Evolutionary conservation across 2,888 invertebrate genomes (phyloP).

Genomic region (Megamerina dolium): DNA sequence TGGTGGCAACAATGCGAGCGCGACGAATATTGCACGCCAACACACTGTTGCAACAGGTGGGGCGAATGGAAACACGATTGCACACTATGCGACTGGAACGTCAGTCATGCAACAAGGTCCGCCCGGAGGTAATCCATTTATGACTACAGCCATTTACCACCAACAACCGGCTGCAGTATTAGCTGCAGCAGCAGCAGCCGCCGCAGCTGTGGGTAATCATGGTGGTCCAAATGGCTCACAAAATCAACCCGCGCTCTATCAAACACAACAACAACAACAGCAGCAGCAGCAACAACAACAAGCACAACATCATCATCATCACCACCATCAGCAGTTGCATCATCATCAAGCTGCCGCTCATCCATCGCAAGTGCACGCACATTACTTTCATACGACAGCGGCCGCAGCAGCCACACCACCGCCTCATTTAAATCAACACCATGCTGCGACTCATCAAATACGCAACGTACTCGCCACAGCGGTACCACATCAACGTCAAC

Average conservation of each 20-base stretch:
- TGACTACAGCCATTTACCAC: constrained; percentile 18
- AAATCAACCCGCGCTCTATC: constrained; percentile 18
- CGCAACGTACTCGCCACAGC: constrained; percentile 22
- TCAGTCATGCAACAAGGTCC: constrained; percentile 16
- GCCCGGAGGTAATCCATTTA: constrained; percentile 14
- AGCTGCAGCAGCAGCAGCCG: constrained; percentile 15
- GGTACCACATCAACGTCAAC: constrained; percentile 13
- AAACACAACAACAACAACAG: constrained; percentile 22
- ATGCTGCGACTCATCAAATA: too few relatives aligned
- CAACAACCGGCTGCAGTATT: constrained; percentile 13
- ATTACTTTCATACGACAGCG: constrained; percentile 6
- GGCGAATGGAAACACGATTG: constrained; percentile 10
- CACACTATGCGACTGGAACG: constrained; percentile 15
- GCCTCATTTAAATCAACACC: neutral
- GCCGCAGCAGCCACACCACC: constrained; percentile 20
- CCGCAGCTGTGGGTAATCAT: constrained; percentile 14
- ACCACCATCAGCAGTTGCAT: constrained; percentile 22
- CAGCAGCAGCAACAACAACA: constrained; percentile 25
- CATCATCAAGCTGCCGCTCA: too few relatives aligned
- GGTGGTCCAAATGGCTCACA: constrained; percentile 10
- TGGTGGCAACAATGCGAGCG: constrained; percentile 6
- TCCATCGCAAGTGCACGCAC: constrained; percentile 6
- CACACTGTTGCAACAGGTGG: constrained; percentile 4
- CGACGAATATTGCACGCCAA: constrained; percentile 14
- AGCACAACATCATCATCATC: constrained; percentile 18